Evolutionary conservation across 2,888 invertebrate species (phyloP).

Genomic region (Spilosoma lubricipeda): DNA sequence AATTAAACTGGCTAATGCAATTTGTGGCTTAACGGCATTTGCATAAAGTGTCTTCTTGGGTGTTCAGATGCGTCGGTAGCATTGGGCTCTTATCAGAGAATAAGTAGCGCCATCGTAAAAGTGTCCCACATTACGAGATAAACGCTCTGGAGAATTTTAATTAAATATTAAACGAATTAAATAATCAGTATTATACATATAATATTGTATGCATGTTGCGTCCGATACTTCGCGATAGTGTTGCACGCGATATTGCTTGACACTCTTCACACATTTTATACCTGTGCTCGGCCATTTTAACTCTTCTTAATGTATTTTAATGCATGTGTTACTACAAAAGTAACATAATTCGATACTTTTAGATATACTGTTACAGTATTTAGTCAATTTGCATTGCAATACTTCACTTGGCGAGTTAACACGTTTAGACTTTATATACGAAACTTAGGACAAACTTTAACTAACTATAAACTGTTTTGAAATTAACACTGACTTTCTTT

Average conservation of each 20-base stretch:
- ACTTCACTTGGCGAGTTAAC: constrained; percentile 60
- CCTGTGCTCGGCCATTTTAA: constrained; percentile 56
- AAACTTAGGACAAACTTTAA: constrained; percentile 24
- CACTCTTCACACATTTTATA: constrained; percentile 65
- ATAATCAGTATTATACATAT: constrained; percentile 86
- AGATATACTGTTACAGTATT: constrained; percentile 38
- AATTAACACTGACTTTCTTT: constrained; percentile 43
- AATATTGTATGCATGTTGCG: constrained; percentile 82
- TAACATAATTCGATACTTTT: constrained; percentile 43
- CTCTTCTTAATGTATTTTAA: constrained; percentile 62
- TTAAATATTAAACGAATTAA: constrained; percentile 86
- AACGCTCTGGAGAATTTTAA: constrained; percentile 85
- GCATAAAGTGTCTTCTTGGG: constrained; percentile 81
- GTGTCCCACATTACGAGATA: constrained; percentile 86
- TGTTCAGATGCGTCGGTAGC: constrained; percentile 68
- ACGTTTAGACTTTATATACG: constrained; percentile 15
- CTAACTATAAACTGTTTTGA: constrained; percentile 24
- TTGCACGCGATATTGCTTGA: constrained; percentile 70
- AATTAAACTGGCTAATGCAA: constrained; percentile 74
- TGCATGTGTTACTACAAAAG: constrained; percentile 61
- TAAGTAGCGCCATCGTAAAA: constrained; percentile 85
- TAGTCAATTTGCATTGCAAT: constrained; percentile 61
- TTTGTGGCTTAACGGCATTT: constrained; percentile 76
- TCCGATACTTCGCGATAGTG: constrained; percentile 74
- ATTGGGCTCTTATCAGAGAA: constrained; percentile 79